Percentiles rank a stretch among this genome's conserved stretches.
Evolutionary conservation across 2,888 invertebrate genomes (phyloP).

Genomic region (Monopis laevigella): DNA sequence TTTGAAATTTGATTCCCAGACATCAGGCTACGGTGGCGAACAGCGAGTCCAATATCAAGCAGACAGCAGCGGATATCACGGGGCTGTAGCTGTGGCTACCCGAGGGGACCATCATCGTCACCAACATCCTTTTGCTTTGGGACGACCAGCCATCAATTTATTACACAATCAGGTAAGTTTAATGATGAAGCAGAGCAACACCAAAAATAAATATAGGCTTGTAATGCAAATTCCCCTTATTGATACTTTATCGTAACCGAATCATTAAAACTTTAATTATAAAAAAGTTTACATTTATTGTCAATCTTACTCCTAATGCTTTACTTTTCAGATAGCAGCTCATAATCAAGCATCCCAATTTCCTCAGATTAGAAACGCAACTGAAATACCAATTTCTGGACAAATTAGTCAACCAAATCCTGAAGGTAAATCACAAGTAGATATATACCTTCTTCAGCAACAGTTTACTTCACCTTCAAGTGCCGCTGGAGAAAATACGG

Average conservation of each 20-base stretch:
- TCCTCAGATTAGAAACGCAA: background rate
- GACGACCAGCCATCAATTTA: conserved; percentile 63
- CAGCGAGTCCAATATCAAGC: conserved; percentile 70
- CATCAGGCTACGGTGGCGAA: conserved; percentile 24
- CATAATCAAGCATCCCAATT: too few species aligned
- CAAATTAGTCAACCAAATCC: background rate
- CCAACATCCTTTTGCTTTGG: conserved; percentile 62
- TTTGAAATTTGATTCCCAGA: conserved; percentile 1
- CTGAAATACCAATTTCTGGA: background rate
- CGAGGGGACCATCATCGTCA: conserved; percentile 54
- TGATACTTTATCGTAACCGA: too few species aligned
- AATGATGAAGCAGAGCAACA: too few species aligned
- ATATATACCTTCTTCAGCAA: conserved; percentile 40
- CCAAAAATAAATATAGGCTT: too few species aligned
- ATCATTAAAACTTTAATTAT: too few species aligned
- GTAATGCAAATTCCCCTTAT: too few species aligned
- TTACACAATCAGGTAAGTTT: conserved; percentile 28
- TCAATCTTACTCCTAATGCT: too few species aligned
- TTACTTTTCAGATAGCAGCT: conserved; percentile 20
- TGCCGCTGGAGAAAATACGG: too few species aligned
- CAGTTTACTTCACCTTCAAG: conserved; percentile 26
- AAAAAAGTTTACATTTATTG: too few species aligned
- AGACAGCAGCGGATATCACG: conserved; percentile 73
- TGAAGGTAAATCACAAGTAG: conserved; percentile 25
- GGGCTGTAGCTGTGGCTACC: conserved; percentile 65